Evolutionary conservation across 2,113 vertebrate species (phyloP), one percentile per base, ranked within the genome.

Genomic region (Prionailurus bengalensis): DNA sequence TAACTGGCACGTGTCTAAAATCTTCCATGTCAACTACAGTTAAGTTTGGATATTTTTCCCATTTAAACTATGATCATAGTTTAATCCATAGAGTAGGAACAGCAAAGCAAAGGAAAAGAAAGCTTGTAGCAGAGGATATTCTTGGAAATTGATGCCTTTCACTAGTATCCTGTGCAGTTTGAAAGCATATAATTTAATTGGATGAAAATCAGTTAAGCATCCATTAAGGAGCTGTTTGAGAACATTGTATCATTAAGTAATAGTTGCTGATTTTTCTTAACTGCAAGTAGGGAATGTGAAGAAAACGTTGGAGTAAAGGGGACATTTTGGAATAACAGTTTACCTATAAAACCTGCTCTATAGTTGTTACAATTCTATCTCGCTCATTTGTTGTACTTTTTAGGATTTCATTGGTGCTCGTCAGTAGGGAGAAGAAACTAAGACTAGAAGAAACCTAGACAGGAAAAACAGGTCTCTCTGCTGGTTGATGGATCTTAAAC

Each of bases 151-250:
- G 92, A 92, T 87, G 90, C 6, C 14, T 45, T 90, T 55, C 33
- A 33, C 58, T 82, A 66, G 21, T 61, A 93, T 94, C 66, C 70
- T 93, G 79, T 95, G 45, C 33, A 85, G 45, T 84, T 84, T 95
- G 90, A 96, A 94, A 95, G 42, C 61, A 97, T 70, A 91, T 96
- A 33, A 89, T 96, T 94, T 97, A 94, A 97, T 80, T 97, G 71
- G 31, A n/a, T 89, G 53, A 91, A 94, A 89, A 89, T 94, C 88
- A 97, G 8, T 93, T 94, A 93, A 70, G 8, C 17, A 63, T 33
- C 81, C 61, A n/a, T 58, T 88, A 93, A 96, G 66, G 42, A 78
- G 10, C 39, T 91, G 53, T 81, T 93, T 96, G 65, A 93, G 78
- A 91, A 85, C 91, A 80, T 89, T 76, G 13, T 92, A 89, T 73